Evolutionary conservation across 2,888 invertebrate genomes (phyloP), one percentile per base, ranked within the genome.

Genomic region (Drosophila acutilabella): DNA sequence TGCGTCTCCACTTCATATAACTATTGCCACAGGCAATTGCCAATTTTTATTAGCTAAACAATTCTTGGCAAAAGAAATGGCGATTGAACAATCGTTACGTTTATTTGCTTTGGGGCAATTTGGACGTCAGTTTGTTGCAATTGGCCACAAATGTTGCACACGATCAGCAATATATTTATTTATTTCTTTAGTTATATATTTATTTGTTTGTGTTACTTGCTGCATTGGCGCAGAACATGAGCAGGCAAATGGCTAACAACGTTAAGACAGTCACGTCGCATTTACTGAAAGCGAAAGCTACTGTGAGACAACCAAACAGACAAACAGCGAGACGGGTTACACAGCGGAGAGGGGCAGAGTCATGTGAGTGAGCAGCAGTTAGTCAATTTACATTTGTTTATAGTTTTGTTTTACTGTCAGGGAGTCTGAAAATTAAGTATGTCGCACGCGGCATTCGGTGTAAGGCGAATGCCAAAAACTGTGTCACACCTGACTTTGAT

Each of bases 281-380:
- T 74, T 69, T 50, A 42, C 75, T 71, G 74, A 83, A 86, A 88
- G 84, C 74, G 89, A 86, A 83, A 83, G 89, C 89, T 66, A 52
- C 57, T 47, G 57, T 48, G 62, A 57, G 36, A 64, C 61, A 74
- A 54, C 14, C 44, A 41, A 50, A 38, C 45, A 64, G 42, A 48
- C 40, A 60, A 10, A 42, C 11, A 42, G 18, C 36, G 13, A 23
- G 54, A 45, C 36, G 20, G 20, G 20, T 26, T n/a, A n/a, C n/a
- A n/a, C n/a, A n/a, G n/a, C n/a, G 2, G 26, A 6, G 6, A 26
- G 7, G 6, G 7, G 7, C 30, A 45, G 38, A 30, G 58, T 51
- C 66, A 57, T 65, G 60, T 51, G 59, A 64, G 42, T 44, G 68
- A 42, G 36, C 52, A 51, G 53, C 58, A 40, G 67, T 65, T 60